Evolutionary conservation across 2,797 vertebrate genomes (phyloP), one percentile per base, ranked within the genome.

Genomic region (Urocyon cinereoargenteus): DNA sequence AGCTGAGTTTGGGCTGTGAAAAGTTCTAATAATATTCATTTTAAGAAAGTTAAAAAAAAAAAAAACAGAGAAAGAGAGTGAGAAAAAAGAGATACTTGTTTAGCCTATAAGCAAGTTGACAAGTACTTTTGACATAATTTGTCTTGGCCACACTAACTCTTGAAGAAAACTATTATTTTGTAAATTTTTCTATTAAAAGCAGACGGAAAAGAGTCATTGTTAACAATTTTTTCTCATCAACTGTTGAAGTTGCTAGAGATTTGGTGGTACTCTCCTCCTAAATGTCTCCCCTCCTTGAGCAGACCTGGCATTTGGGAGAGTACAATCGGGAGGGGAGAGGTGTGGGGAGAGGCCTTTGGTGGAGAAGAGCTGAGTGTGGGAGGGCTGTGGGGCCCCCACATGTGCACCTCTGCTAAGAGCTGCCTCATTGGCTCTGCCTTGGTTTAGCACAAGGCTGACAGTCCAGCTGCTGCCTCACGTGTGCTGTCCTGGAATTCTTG

Each of bases 401-500:
- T 8, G 22, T 7, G 8, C 51, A 1, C 24, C 21, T 11, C 7
- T 0, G 18, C 49, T 26, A 8, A 64, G 36, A 31, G 31, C 57
- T 0, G 36, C 28, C 22, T 24, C 40, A 0, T 3, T 24, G 49
- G 62, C 18, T 73, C 73, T 5, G n/a, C 49, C 79, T 70, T 57
- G 11, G 15, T 84, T n/a, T 22, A 6, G 45, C 49, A 26, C 10
- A 13, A 84, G 72, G 51, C 79, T 16, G 57, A 61, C 1, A 36
- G n/a, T 36, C 66, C 95, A 85, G 85, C 90, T 57, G 77, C 68
- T 9, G 55, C 28, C 36, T 77, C 87, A 1, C 3, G 40, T 19
- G 86, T 14, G 79, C 91, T 22, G 61, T 66, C 96, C 93, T 94
- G 96, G 97, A 96, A 98, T 98, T 79, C 96, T 73, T 40, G 73